Evolutionary conservation across 1,140 invertebrate genomes (phyloP), one percentile per base, ranked within the genome.

Genomic region (Drosophila nannoptera): DNA sequence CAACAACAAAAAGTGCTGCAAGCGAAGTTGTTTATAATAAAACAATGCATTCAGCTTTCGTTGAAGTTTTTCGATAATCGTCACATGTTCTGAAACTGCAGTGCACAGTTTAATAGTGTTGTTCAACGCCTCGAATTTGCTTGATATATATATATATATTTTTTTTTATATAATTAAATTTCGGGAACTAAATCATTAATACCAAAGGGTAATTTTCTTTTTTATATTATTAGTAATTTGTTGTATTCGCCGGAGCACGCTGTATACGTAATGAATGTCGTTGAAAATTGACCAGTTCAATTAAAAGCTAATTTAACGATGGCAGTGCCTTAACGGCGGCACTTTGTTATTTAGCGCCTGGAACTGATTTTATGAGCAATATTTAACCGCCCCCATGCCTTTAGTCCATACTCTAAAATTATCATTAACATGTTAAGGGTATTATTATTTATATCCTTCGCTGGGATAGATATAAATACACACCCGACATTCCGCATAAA

Each of bases 381-480:
- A 53, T 61, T 66, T 53, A 46, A 29, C 35, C 31, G 11, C 38
- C 31, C 36, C 16, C n/a, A 33, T 7, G 4, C 5, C 11, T 58
- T 22, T 14, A 29, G 5, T 40, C 12, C 32, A 9, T 42, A 16
- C 49, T 45, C 69, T 64, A 69, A 61, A 75, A 68, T 75, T 68
- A 72, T 42, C 45, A 53, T 52, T 42, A 58, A 68, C 64, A 61
- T 63, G n/a, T 46, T 42, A n/a, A 40, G 54, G 54, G 46, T 61
- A 33, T 75, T 78, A 78, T 42, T 14, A 6, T 74, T 63, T 53
- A 48, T 60, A 8, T 42, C 8, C 9, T 7, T n/a, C 46, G 9
- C n/a, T 8, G 40, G 73, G 72, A 63, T 73, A 78, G 77, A 76
- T 78, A 73, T 46, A 66, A 45, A 70, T 55, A 31, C 12, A 7